Percentiles rank a stretch among this genome's conserved stretches.
Conservation (phyloP, 1,140 invertebrate genomes). For the Lordiphosa mommai region DNA sequence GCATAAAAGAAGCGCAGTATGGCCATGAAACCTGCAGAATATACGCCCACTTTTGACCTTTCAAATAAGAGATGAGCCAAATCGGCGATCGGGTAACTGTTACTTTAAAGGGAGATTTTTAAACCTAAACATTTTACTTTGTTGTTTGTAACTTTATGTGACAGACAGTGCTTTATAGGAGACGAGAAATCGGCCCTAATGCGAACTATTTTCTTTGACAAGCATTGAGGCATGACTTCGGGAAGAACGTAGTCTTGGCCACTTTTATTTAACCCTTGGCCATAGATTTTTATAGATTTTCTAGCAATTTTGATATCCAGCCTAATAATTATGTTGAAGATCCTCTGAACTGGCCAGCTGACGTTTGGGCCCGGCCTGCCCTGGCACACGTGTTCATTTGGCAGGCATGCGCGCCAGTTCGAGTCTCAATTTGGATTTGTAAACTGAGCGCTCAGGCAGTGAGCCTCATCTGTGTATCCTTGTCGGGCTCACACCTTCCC, state of each 20-base stretch:
- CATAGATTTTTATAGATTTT: constrained; percentile 9
- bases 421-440: constrained; percentile 68
- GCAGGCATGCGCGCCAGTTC: constrained; percentile 51
- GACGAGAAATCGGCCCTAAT: too few relatives aligned
- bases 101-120: too few relatives aligned
- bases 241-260: background rate
- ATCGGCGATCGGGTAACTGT: too few relatives aligned
- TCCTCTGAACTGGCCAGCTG: constrained; percentile 42
- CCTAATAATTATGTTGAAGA: constrained; percentile 21
- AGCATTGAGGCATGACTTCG: too few relatives aligned
- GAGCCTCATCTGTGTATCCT: constrained; percentile 53
- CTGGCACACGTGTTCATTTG: constrained; percentile 57
- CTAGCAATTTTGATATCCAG: constrained; percentile 14
- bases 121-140: too few relatives aligned
- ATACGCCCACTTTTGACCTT: too few relatives aligned
- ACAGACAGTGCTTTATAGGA: too few relatives aligned
- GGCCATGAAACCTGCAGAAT: too few relatives aligned
- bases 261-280: background rate
- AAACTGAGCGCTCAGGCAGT: constrained; percentile 36
- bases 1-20: too few relatives aligned
- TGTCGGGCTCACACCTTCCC: constrained; percentile 64
- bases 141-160: too few relatives aligned
- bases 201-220: too few relatives aligned
- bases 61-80: too few relatives aligned
- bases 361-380: constrained; percentile 23